Evolutionary conservation across 2,113 vertebrate genomes (phyloP).

Genomic region (Tachycineta bicolor): DNA sequence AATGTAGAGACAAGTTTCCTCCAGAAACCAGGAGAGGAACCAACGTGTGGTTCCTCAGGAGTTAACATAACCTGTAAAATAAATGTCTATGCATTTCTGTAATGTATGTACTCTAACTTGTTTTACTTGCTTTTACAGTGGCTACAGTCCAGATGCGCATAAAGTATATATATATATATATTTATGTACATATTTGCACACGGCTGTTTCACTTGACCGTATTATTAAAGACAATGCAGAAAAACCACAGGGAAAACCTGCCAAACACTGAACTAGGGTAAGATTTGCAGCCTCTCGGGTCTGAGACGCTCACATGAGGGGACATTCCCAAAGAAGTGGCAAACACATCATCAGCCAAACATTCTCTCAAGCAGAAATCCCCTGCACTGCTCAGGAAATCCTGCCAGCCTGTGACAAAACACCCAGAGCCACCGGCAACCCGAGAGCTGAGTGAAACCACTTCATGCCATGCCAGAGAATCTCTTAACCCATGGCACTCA

Average conservation of each 20-base stretch:
- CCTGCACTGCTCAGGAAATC: background rate
- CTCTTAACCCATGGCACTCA: background rate
- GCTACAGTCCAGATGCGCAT: background rate
- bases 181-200: background rate
- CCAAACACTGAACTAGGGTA: background rate
- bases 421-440: background rate
- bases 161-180: background rate
- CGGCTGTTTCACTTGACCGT: fast-evolving
- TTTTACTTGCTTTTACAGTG: background rate
- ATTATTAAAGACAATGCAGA: background rate
- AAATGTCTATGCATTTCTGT: background rate
- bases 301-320: background rate
- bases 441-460: background rate
- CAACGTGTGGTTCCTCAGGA: background rate
- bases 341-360: background rate
- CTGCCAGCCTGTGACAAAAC: background rate
- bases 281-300: background rate
- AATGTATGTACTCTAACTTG: background rate
- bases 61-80: background rate
- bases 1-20: background rate
- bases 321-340: background rate
- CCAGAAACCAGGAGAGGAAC: background rate
- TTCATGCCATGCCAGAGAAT: background rate
- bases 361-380: conserved; percentile 2
- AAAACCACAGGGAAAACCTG: background rate